Base-by-base conservation (phyloP, 1,140 invertebrate species). In the Nasonia vitripennis region DNA sequence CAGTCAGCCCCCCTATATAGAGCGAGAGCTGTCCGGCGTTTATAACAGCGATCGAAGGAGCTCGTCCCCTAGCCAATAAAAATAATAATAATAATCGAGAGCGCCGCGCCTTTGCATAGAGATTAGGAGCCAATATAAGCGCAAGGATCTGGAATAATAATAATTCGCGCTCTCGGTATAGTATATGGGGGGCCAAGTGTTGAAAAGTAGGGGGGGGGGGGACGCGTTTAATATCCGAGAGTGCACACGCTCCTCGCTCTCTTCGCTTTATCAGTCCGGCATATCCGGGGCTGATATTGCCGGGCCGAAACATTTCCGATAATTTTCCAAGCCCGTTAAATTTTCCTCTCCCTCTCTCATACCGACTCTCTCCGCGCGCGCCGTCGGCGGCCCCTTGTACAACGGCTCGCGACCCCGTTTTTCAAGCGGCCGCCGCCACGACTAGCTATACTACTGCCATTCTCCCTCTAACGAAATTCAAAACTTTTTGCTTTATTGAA, bases 271-370 rank as follows among this genome's bases (percentile, higher is more conserved):
- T 88, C 78, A 83, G 55, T 62, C 55, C 55, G 55, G 81, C 71
- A 81, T 27, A 27, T 87, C 51, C 68, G 79, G 55, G 55, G 31
- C 77, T 86, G 83, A 86, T 85, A 87, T 87, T 86, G 85, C 81
- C 84, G 73, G 62, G 20, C 37, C 81, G 68, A 87, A 85, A 85
- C 85, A 89, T 87, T 88, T 89, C 86, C 85, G 84, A 89, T 89
- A 87, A 88, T 89, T 88, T 88, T 88, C 84, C 74, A 87, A 87
- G 78, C 83, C 86, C 84, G 82, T 87, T 88, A 87, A 88, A 87
- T 88, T 87, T 87, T 86, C 83, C 77, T 17, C 45, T 48, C 45
- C 10, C 45, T 48, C 45, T 48, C 45, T 48, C 51, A 27, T 27
- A 27, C 27, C 27, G 27, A 27, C 1, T 20, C 17, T 6, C 20